Base-by-base conservation (phyloP, 2,888 invertebrate genomes). In the Drosophila lutescens region DNA sequence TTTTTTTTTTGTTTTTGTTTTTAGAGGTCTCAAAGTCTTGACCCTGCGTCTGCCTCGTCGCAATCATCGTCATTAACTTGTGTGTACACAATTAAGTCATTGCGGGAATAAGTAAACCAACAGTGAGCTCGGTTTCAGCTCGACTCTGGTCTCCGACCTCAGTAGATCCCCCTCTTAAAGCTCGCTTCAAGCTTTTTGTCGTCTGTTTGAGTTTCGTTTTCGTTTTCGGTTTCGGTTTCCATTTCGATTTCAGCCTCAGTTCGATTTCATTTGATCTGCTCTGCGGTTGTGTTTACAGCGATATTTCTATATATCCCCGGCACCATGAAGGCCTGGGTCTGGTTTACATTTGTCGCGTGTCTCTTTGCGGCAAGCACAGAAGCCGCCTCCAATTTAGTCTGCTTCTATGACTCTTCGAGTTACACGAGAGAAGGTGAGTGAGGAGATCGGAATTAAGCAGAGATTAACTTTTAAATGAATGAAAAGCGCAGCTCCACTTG, bases 321-420 rank as follows among this genome's bases (percentile, higher is more conserved):
- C 59, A 75, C n/a, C 51, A 87, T 88, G 88, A 78, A 68, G 51
- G 26, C 73, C 44, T 76, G 84, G 46, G 53, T 86, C 51, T 76
- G 83, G 68, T 69, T 89, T 53, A 74, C 83, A 41, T 51, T 88
- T 49, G 72, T 76, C 46, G 77, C 79, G 56, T 78, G 80, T 32
- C 70, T 80, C 30, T 73, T 79, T 60, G 80, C 72, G 57, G 74
- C 74, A 8, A 53, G 63, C 50, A 74, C 71, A 30, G 79, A 79
- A 68, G 78, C 81, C 43, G 75, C 86, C 20, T 81, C 86, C 20
- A 90, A 90, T 67, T 67, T 92, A 51, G 77, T 92, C n/a, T 92
- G 92, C 69, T 90, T 86, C 36, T 92, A 91, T 69, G 90, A 92
- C 78, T 91, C 91, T 53, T 71, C 81, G 2, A 91, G 91, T 68